phyloP scores from a whole-genome alignment of 2,113 vertebrate genomes.

The Meriones unguiculatus region DNA sequence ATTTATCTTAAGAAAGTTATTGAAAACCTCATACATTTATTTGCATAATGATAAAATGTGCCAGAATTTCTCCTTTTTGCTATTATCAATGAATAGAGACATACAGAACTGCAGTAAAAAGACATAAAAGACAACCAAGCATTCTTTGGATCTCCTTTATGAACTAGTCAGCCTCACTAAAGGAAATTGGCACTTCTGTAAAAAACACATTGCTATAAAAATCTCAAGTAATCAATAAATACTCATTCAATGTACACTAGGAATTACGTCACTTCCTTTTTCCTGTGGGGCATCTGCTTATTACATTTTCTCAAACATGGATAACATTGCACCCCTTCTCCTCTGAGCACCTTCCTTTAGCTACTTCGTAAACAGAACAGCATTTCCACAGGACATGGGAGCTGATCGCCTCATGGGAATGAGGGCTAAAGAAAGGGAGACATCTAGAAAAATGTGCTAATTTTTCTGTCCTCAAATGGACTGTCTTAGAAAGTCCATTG shows the following conservation, averaged over 20 bases:
- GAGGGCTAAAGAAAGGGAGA: not conserved
- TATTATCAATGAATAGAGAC: slow-evolving; percentile 61
- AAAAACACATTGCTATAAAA: slow-evolving; percentile 65
- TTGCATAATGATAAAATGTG: slow-evolving; percentile 77
- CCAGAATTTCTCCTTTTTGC: slow-evolving; percentile 56
- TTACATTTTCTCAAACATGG: not conserved
- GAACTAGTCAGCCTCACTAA: slow-evolving; percentile 54
- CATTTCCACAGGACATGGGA: not conserved
- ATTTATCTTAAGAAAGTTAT: slow-evolving; percentile 75
- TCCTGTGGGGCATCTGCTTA: not conserved
- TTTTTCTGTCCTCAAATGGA: not conserved
- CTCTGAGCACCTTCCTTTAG: not conserved
- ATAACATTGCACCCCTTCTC: too few species aligned
- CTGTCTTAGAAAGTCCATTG: not conserved
- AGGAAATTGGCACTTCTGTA: slow-evolving; percentile 51
- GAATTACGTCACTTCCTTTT: not conserved
- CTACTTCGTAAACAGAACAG: not conserved
- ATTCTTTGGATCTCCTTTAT: slow-evolving; percentile 61
- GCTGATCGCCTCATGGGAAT: not conserved
- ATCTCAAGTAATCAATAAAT: slow-evolving; percentile 63
- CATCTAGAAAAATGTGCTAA: too few species aligned
- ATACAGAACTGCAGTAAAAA: slow-evolving; percentile 47
- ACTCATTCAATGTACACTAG: not conserved
- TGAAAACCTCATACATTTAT: slow-evolving; percentile 67
- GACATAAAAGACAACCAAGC: slow-evolving; percentile 46